Base-by-base conservation (phyloP, 2,797 vertebrate genomes). In the Ara ararauna region DNA sequence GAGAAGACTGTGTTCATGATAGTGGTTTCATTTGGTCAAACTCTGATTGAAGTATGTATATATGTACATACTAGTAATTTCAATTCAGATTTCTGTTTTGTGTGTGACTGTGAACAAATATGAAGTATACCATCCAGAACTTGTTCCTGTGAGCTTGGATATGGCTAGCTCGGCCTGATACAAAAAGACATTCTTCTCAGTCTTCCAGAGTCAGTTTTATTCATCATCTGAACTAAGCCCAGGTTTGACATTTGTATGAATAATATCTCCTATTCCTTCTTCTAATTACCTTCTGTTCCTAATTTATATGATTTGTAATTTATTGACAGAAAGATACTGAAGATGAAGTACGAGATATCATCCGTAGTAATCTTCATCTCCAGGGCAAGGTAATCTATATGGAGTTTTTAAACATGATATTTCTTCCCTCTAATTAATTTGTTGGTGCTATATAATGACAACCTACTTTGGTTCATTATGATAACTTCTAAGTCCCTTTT, bases 321-420 rank as follows among this genome's bases (percentile, higher is more conserved):
- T 97, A 24, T 97, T 96, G 87, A 97, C 98, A 99, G 99, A 99
- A 99, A 98, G 99, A 99, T 95, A 99, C 99, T 0, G 99, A 99
- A 97, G 98, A 99, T 48, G 99, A 99, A 97, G 99, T 99, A n/a
- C 97, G 99, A 93, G 99, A 99, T 93, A 98, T 97, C 89, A 98
- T 99, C 78, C 98, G 98, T 77, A 99, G 98, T 96, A 99, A 99
- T 95, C 98, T 99, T 78, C 99, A 99, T 74, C 98, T 99, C 72
- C 99, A 99, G 97, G 99, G 99, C 92, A 99, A 99, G 98, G 99
- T 99, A 98, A 98, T 91, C 53, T 90, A 53, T 15, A 72, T 60
- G 18, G 14, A 62, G 34, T 34, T 95, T 89, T 83, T 47, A 77
- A 88, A 44, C 18, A 27, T 40, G 4, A 20, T 56, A 71, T 89